phyloP scores from a whole-genome alignment of 1,140 invertebrate genomes.

The Leptopilina boulardi region DNA sequence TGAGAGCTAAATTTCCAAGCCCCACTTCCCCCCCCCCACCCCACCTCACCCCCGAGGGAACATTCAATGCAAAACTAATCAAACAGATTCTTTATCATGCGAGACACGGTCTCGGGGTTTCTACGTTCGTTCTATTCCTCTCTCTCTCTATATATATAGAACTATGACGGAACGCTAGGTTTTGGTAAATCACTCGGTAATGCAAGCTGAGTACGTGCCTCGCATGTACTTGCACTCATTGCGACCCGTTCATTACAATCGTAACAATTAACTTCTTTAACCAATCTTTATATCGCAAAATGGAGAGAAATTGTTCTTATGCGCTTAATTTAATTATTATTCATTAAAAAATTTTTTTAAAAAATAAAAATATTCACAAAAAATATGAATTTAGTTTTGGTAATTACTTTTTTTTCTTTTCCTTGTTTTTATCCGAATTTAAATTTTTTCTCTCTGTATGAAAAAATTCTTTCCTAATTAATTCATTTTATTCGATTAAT shows the following conservation, averaged over 20 bases:
- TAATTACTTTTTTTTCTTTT: too few species aligned
- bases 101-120: conserved; percentile 20
- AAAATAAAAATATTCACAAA: too few species aligned
- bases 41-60: neutral
- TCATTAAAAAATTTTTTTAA: neutral
- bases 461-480: too few species aligned
- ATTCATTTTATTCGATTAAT: too few species aligned
- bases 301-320: neutral
- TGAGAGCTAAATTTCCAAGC: neutral
- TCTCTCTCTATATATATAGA: neutral
- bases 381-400: too few species aligned
- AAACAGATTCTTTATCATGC: conserved; percentile 29
- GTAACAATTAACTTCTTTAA: conserved; percentile 29
- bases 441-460: too few species aligned
- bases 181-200: conserved; percentile 31
- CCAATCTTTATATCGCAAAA: neutral
- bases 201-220: conserved; percentile 21
- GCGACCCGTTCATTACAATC: conserved; percentile 17
- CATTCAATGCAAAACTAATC: conserved; percentile 33
- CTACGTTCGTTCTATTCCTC: neutral
- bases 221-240: conserved; percentile 17
- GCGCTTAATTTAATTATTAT: neutral
- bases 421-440: too few species aligned
- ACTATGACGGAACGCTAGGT: conserved; percentile 25
- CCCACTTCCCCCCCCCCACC: too few species aligned